Base-by-base conservation (phyloP, 2,113 vertebrate species). In the Lucifuga dentata region DNA sequence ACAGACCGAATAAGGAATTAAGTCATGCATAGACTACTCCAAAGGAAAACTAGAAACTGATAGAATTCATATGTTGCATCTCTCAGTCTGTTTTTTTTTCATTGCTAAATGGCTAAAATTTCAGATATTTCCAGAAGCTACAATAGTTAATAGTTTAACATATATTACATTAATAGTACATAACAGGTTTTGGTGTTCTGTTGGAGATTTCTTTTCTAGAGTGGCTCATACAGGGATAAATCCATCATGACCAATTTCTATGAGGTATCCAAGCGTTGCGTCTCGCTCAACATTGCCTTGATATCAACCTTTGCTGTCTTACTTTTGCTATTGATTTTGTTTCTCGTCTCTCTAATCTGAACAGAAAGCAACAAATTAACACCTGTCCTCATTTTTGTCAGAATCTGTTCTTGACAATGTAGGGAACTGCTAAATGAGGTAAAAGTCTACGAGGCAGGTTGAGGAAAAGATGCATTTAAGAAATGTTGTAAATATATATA, bases 1-100 rank as follows among this genome's bases (percentile, higher is more conserved):
- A 62, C 56, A 13, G 48, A 4, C 52, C 65, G 45, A 61, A 68
- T 66, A 72, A 46, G 72, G 62, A 2, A n/a, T 44, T n/a, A n/a
- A n/a, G n/a, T n/a, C n/a, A n/a, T n/a, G n/a, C n/a, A n/a, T n/a
- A n/a, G n/a, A n/a, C n/a, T n/a, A n/a, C n/a, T n/a, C n/a, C n/a
- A n/a, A n/a, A n/a, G n/a, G n/a, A n/a, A n/a, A n/a, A n/a, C n/a
- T n/a, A n/a, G n/a, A n/a, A 29, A 29, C 3, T 5, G 26, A 29
- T 29, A 29, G 7, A 29, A 29, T 7, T 5, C 3, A 29, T 29
- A 29, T 29, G 26, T 29, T n/a, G n/a, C n/a, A 7, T 29, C 26
- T 5, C 26, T 29, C 7, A 5, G 26, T 3, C 3, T 29, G 26
- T 29, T 29, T 3, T 29, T 7, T 29, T 29, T 29, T 7, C 26